A percentile compares a stretch with the other conserved stretches of the same genome.
Conservation (phyloP, 2,888 invertebrate genomes). For the Siphonodentalium dalli region DNA sequence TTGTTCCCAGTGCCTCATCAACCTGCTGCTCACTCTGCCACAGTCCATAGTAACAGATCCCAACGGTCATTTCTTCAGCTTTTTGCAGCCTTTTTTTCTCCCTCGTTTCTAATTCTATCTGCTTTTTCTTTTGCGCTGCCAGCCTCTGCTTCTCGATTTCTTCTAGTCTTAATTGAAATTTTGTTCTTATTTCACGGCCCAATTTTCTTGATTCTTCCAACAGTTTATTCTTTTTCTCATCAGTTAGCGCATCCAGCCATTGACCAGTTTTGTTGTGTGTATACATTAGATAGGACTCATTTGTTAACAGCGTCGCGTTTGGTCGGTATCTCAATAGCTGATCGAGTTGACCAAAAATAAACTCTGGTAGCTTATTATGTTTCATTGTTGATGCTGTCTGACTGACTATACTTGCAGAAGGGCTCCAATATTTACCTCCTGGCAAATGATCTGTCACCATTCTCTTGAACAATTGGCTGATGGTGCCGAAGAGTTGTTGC, state of each 20-base stretch:
- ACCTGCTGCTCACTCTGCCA: constrained; percentile 29
- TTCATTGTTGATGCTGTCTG: constrained; percentile 20
- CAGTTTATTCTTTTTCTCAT: constrained; percentile 14
- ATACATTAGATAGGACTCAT: constrained; percentile 27
- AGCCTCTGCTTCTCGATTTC: constrained; percentile 17
- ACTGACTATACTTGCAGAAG: constrained; percentile 2
- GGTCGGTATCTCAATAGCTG: constrained; percentile 22
- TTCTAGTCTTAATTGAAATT: constrained; percentile 17
- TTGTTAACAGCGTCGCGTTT: constrained; percentile 25
- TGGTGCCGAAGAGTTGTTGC: constrained; percentile 15
- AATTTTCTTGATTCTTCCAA: constrained; percentile 18
- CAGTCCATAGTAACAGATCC: constrained; percentile 29
- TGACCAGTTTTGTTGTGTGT: constrained; percentile 24
- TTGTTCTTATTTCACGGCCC: constrained; percentile 14
- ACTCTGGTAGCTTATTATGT: constrained; percentile 28
- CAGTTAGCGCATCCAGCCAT: constrained; percentile 15
- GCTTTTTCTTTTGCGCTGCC: constrained; percentile 8
- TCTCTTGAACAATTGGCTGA: constrained; percentile 16
- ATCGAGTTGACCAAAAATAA: constrained; percentile 27
- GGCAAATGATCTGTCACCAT: constrained; percentile 27
- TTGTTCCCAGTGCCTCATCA: constrained; percentile 18
- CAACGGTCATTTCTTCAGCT: constrained; percentile 25
- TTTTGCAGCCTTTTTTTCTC: constrained; percentile 19
- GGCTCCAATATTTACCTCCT: constrained; percentile 17
- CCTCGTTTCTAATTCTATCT: constrained; percentile 10